phyloP scores from a whole-genome alignment of 2,113 vertebrate species.

The Sclerurus mexicanus region DNA sequence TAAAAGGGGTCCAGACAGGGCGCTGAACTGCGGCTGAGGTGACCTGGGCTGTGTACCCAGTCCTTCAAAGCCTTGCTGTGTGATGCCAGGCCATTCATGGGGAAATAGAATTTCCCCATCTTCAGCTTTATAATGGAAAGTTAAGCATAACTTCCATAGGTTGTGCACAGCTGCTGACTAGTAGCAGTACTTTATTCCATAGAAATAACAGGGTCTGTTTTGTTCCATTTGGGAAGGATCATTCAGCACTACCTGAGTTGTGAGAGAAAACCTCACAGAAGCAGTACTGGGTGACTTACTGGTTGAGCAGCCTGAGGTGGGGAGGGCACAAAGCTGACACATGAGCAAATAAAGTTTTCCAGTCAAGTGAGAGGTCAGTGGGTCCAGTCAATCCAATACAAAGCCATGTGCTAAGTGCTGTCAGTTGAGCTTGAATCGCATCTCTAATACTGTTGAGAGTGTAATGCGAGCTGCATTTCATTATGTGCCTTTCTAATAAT shows the following conservation, averaged over 20 bases:
- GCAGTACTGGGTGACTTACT: background rate
- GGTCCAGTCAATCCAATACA: background rate
- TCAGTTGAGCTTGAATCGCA: background rate
- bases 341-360: background rate
- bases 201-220: background rate
- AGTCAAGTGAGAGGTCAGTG: background rate
- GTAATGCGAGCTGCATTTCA: background rate
- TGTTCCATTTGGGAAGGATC: background rate
- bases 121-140: background rate
- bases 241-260: background rate
- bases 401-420: background rate
- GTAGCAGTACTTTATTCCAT: background rate
- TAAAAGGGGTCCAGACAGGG: background rate
- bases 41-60: background rate
- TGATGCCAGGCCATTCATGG: fast-evolving
- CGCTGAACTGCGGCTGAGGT: background rate
- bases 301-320: background rate
- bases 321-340: background rate
- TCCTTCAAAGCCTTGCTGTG: background rate
- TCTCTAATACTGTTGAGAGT: background rate
- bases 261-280: background rate
- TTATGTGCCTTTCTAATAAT: slow-evolving; percentile 50
- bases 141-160: background rate
- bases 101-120: too few relatives aligned
- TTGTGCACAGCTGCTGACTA: background rate